Evolutionary conservation across 2,888 invertebrate genomes (phyloP).

Genomic region (Melinaea menophilus): DNA sequence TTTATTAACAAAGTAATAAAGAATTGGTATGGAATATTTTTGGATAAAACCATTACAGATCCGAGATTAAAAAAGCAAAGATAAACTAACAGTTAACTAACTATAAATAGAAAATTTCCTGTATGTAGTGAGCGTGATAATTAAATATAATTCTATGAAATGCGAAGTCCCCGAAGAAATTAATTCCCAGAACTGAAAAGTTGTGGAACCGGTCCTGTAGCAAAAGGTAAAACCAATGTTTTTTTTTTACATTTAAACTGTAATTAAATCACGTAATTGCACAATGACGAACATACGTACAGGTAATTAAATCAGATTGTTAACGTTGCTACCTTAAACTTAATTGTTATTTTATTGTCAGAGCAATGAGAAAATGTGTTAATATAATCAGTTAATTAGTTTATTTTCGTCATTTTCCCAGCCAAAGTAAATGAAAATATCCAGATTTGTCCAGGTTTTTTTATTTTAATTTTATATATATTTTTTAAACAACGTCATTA

Average conservation of each 20-base stretch:
- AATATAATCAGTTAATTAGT: too few relatives aligned
- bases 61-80: too few relatives aligned
- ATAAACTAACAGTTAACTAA: constrained; percentile 2
- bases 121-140: constrained; percentile 4
- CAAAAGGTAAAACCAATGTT: constrained; percentile 23
- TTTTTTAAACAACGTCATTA: too few relatives aligned
- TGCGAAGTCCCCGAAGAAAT: constrained; percentile 29
- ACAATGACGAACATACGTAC: constrained; percentile 1
- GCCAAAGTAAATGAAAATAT: too few relatives aligned
- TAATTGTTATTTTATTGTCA: too few relatives aligned
- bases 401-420: too few relatives aligned
- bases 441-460: too few relatives aligned
- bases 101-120: not conserved
- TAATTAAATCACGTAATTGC: constrained; percentile 22
- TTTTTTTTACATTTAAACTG: constrained; percentile 21
- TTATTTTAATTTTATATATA: too few relatives aligned
- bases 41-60: too few relatives aligned
- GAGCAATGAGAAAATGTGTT: too few relatives aligned
- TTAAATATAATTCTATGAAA: constrained; percentile 19
- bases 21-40: too few relatives aligned
- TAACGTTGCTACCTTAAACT: not conserved
- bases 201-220: constrained; percentile 32
- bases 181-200: constrained; percentile 36
- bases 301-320: not conserved
- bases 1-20: too few relatives aligned